A percentile compares a stretch with the other conserved stretches of the same genome.
Conservation (phyloP, 2,113 vertebrate species). For the Xenopus tropicalis region DNA sequence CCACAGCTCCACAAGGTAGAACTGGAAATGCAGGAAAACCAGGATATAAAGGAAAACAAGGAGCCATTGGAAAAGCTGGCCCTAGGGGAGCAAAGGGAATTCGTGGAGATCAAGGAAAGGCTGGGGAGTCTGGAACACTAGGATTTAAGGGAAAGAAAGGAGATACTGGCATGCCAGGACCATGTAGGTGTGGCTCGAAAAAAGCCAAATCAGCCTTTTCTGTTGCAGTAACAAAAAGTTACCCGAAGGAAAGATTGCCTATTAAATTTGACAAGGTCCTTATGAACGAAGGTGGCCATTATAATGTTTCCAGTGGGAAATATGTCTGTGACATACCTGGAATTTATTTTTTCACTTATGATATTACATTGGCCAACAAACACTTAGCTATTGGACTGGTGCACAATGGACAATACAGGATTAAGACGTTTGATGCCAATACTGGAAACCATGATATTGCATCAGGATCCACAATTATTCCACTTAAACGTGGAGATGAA, state of each 20-base stretch:
- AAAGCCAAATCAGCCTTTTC: slow-evolving; percentile 86
- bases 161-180: slow-evolving; percentile 70
- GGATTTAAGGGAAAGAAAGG: slow-evolving; percentile 78
- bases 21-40: slow-evolving; percentile 82
- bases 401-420: slow-evolving; percentile 91
- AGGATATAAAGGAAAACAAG: slow-evolving; percentile 80
- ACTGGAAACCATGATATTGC: slow-evolving; percentile 93
- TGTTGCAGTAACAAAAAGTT: slow-evolving; percentile 88
- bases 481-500: slow-evolving; percentile 77
- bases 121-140: slow-evolving; percentile 69
- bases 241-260: slow-evolving; percentile 85
- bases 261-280: slow-evolving; percentile 92
- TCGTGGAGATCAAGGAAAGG: slow-evolving; percentile 69
- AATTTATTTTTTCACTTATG: slow-evolving; percentile 93
- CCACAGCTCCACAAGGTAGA: slow-evolving; percentile 71
- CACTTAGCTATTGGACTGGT: slow-evolving; percentile 94
- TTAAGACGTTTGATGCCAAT: slow-evolving; percentile 94
- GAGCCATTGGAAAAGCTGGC: slow-evolving; percentile 83
- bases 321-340: slow-evolving; percentile 86
- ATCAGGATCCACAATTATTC: slow-evolving; percentile 88
- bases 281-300: slow-evolving; percentile 90
- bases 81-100: slow-evolving; percentile 79
- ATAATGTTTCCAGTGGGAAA: slow-evolving; percentile 86
- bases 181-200: slow-evolving; percentile 74
- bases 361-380: slow-evolving; percentile 93